These are phyloP conservation scores for Incurvaria masculella DNA, from an alignment of 2,888 invertebrate species.

Conservation along the genomic window DNA sequence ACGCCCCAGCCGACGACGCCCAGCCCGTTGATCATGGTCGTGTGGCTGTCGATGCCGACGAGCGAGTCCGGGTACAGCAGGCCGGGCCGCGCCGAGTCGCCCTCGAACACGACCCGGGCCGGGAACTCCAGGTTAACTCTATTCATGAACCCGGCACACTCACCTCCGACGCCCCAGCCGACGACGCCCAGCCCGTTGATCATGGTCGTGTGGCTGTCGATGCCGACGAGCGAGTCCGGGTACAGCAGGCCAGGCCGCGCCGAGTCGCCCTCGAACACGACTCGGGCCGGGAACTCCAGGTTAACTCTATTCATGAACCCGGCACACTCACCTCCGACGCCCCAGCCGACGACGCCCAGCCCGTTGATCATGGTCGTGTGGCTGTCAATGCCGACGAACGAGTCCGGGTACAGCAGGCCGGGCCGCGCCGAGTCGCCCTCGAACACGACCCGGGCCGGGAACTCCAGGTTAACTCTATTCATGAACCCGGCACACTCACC, in stretches of 20 bases:
- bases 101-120: conserved; percentile 76
- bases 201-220: conserved; percentile 99
- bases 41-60: conserved; percentile 98
- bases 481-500: too few relatives aligned
- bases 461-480: conserved; percentile 98
- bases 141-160: too few relatives aligned
- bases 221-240: conserved; percentile 94
- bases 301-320: too few relatives aligned
- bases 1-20: conserved; percentile 98
- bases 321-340: conserved; percentile 68
- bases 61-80: conserved; percentile 84
- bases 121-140: conserved; percentile 96
- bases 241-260: conserved; percentile 50
- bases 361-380: conserved; percentile 99
- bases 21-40: conserved; percentile 98
- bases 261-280: conserved; percentile 76
- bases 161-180: conserved; percentile 94
- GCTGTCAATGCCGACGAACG: conserved; percentile 96
- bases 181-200: conserved; percentile 95
- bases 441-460: conserved; percentile 82
- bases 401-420: conserved; percentile 75
- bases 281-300: conserved; percentile 80
- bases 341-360: conserved; percentile 95
- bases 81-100: conserved; percentile 30
- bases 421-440: conserved; percentile 43